Evolutionary conservation across 2,888 invertebrate genomes (phyloP).

Genomic region (Frankliniella intonsa): DNA sequence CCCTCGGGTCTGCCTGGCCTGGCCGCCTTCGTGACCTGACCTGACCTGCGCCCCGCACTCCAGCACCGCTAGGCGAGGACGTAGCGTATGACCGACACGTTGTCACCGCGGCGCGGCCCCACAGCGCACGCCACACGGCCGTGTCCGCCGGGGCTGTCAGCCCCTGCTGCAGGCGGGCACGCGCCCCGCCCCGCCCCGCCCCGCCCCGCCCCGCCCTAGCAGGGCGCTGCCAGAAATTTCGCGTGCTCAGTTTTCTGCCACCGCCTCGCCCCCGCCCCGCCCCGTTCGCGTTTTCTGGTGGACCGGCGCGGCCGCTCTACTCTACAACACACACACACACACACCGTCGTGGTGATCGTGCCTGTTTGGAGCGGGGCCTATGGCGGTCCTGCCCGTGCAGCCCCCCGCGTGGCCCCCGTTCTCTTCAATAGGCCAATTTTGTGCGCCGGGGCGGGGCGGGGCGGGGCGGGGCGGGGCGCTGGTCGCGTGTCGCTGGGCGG

Average conservation of each 20-base stretch:
- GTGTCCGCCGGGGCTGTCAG: background rate
- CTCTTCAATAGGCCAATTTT: background rate
- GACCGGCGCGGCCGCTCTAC: no score
- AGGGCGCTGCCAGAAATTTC: no score
- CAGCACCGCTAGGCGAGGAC: no score
- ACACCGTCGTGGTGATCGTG: no score
- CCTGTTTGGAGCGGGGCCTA: no score
- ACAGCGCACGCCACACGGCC: background rate
- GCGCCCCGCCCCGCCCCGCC: slow-evolving; percentile 19
- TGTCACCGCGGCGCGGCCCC: background rate
- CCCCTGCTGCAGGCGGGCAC: background rate
- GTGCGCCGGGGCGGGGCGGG: background rate
- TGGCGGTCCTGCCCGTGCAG: background rate
- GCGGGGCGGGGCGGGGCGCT: background rate
- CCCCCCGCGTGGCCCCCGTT: background rate
- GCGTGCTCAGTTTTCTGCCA: background rate
- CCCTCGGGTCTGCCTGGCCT: no score
- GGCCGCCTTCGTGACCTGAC: no score
- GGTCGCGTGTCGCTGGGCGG: no score
- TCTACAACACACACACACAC: no score
- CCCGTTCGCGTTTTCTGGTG: no score
- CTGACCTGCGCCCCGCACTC: no score
- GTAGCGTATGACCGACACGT: no score
- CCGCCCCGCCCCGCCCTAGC: slow-evolving; percentile 26
- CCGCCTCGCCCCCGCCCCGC: slow-evolving; percentile 33